Evolutionary conservation across 2,797 vertebrate species (phyloP).

Genomic region (Lophius americanus): DNA sequence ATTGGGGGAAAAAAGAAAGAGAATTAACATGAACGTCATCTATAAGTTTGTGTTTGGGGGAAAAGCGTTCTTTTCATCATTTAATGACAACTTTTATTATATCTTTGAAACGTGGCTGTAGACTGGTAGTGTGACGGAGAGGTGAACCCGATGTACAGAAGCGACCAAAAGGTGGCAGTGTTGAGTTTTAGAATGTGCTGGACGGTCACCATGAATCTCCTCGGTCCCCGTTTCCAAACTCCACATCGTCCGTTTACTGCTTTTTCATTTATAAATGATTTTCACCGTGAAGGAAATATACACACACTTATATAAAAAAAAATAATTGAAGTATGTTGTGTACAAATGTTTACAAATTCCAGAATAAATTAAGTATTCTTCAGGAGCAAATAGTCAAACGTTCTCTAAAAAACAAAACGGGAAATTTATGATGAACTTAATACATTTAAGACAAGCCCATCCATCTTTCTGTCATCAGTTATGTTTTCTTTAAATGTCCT

Average conservation of each 20-base stretch:
- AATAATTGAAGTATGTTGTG: no score
- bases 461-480: not conserved
- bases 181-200: constrained; percentile 84
- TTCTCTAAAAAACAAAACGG: not conserved
- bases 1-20: not conserved
- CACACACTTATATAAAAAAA: not conserved
- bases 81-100: constrained; percentile 2
- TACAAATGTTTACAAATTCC: no score
- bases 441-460: not conserved
- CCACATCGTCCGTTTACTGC: not conserved
- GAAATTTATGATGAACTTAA: not conserved
- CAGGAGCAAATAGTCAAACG: not conserved
- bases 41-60: not conserved
- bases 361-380: not conserved
- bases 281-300: not conserved
- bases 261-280: not conserved
- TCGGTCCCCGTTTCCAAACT: constrained; percentile 16
- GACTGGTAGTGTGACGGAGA: not conserved
- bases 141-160: constrained; percentile 27
- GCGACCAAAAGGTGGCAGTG: constrained; percentile 95
- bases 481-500: not conserved
- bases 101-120: not conserved
- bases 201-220: constrained; percentile 13
- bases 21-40: not conserved
- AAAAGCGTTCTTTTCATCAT: not conserved